Conservation (phyloP, 2,113 vertebrate species). For the Micromys minutus region DNA sequence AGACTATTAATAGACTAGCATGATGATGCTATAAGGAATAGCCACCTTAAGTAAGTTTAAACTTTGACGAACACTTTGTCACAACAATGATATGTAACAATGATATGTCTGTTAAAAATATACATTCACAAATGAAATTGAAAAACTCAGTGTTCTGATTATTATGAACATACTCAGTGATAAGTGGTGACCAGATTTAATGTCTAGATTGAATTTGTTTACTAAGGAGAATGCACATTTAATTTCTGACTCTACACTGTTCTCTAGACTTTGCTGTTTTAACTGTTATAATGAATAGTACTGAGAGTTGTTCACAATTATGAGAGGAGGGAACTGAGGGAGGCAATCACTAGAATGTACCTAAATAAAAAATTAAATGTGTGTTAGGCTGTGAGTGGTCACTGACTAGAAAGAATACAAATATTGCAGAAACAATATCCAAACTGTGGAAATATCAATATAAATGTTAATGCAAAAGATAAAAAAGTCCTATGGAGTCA, state of each 20-base stretch:
- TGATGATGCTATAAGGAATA: background rate
- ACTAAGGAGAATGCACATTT: background rate
- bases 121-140: background rate
- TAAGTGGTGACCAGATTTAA: background rate
- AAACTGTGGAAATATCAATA: background rate
- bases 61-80: background rate
- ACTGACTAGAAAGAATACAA: background rate
- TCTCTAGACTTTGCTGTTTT: background rate
- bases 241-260: background rate
- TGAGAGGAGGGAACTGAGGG: no score
- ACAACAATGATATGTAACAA: background rate
- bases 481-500: background rate
- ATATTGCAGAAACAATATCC: background rate
- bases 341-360: no score
- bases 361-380: no score
- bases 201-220: background rate
- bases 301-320: fast-evolving
- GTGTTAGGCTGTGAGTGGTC: background rate
- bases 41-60: background rate
- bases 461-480: background rate
- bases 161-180: background rate
- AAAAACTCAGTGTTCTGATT: background rate
- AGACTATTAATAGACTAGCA: background rate
- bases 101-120: background rate
- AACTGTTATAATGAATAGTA: background rate